Percentiles rank a stretch among this genome's conserved stretches.
These are phyloP conservation scores for Conchocele bisecta DNA, from an alignment of 2,888 invertebrate species.

Conservation along the genomic window DNA sequence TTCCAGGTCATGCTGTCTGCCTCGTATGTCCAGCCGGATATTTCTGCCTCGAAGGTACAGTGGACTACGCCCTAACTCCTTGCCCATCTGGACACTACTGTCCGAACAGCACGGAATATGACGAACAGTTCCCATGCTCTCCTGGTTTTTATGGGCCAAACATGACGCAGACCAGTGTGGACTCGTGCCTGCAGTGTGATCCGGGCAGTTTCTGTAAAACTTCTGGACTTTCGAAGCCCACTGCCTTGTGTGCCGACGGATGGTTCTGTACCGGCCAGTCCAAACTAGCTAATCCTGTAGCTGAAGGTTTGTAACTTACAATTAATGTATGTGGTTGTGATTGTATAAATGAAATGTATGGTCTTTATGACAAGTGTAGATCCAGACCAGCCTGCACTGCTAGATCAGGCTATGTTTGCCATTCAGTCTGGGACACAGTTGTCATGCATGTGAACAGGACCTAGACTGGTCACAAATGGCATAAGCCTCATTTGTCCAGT, in stretches of 20 bases:
- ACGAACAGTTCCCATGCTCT: conserved; percentile 68
- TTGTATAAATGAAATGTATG: too few species aligned
- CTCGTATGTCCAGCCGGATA: conserved; percentile 72
- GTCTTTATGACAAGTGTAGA: too few species aligned
- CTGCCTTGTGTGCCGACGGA: conserved; percentile 74
- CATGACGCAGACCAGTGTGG: conserved; percentile 48
- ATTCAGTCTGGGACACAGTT: too few species aligned
- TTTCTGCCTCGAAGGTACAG: conserved; percentile 73
- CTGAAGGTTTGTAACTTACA: conserved; percentile 69
- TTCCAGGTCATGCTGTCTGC: conserved; percentile 68
- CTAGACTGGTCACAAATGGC: too few species aligned
- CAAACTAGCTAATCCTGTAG: conserved; percentile 64
- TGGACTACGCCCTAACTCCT: conserved; percentile 57
- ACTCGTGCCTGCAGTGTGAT: conserved; percentile 69
- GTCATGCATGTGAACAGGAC: too few species aligned
- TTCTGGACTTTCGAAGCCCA: conserved; percentile 63
- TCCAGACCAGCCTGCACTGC: too few species aligned
- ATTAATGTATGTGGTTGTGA: too few species aligned
- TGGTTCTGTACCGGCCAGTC: conserved; percentile 78
- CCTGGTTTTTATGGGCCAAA: conserved; percentile 72
- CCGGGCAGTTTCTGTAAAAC: conserved; percentile 74
- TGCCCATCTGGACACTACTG: conserved; percentile 72
- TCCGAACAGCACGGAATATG: conserved; percentile 65
- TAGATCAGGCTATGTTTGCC: too few species aligned
- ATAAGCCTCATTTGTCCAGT: too few species aligned